Evolutionary conservation across 2,113 vertebrate genomes (phyloP), one percentile per base, ranked within the genome.

Genomic region (Epinephelus fuscoguttatus): DNA sequence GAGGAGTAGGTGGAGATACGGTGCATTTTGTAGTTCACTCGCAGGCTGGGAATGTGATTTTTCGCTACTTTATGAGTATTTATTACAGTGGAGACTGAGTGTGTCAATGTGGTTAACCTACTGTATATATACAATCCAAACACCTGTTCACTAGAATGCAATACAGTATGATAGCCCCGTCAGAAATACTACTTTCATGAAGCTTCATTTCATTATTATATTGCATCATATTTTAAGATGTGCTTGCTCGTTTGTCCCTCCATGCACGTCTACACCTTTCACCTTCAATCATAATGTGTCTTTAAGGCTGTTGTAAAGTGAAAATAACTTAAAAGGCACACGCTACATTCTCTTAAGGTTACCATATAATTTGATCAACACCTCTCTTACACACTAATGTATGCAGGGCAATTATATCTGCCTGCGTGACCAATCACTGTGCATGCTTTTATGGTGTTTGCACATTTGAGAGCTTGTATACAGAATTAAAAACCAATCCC

Each of bases 1-100:
- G 87, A 85, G 84, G 75, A 91, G 87, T 82, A 85, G 87, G 90
- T 89, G 87, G 89, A 85, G 81, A 78, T 62, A 68, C 4, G 59
- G 60, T 78, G 80, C 81, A 59, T 88, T 88, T 84, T 80, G 75
- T 57, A 50, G 78, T 77, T 81, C 73, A 66, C 70, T 86, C 23
- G 62, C 71, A 69, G 72, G 78, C 70, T 71, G 73, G 76, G 82
- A 89, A 87, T 79, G 47, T 15, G 84, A 70, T 69, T 77, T 70
- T 57, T 30, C 12, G 3, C 23, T 60, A 47, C 62, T 69, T 80
- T 52, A 47, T 84, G 74, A 67, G 37, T 45, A 49, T 61, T 47
- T 74, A 67, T 63, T 78, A 70, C 72, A 49, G 33, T 68, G 70
- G 76, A 55, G 73, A 57, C 30, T 59, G 42, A 69, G 64, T 52